A percentile compares a stretch with the other conserved stretches of the same genome.
These are phyloP conservation scores for Actinia equina DNA, from an alignment of 64 coral and sea anemone genomes.

Conservation along the genomic window DNA sequence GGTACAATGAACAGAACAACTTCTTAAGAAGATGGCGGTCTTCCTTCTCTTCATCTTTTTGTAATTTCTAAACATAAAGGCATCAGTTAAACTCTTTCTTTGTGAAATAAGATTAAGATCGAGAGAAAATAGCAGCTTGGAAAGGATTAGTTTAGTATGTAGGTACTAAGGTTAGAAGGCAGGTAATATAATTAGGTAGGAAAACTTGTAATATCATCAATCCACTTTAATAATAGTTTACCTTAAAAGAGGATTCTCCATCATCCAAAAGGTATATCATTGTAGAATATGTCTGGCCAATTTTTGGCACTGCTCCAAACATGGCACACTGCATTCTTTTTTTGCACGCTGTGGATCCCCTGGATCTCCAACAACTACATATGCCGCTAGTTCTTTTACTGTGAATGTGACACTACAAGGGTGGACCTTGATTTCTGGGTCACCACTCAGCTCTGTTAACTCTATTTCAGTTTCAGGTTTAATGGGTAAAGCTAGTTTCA, in stretches of 20 bases:
- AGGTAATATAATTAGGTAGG: no score
- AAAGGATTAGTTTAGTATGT: no score
- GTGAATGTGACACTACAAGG: conserved; percentile 17
- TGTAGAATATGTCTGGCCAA: conserved; percentile 7
- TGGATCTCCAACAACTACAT: conserved; percentile 35
- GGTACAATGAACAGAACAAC: not conserved
- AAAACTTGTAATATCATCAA: no score
- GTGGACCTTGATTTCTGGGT: not conserved
- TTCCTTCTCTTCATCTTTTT: not conserved
- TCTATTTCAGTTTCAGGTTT: conserved; percentile 12
- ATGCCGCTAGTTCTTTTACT: conserved; percentile 7
- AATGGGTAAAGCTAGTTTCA: not conserved
- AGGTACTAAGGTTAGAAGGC: no score
- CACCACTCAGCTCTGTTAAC: not conserved
- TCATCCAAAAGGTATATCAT: conserved; percentile 52
- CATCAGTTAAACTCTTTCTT: no score
- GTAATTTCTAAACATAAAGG: not conserved
- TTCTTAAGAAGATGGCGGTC: conserved; percentile 14
- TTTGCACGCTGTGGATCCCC: conserved; percentile 30
- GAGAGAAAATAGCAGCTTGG: no score
- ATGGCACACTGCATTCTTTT: conserved; percentile 42
- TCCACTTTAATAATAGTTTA: not conserved
- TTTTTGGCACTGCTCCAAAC: conserved; percentile 32
- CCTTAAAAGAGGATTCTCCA: conserved; percentile 49
- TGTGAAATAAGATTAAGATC: no score